Evolutionary conservation across 2,113 vertebrate species (phyloP).

Genomic region (Mustelus asterias): DNA sequence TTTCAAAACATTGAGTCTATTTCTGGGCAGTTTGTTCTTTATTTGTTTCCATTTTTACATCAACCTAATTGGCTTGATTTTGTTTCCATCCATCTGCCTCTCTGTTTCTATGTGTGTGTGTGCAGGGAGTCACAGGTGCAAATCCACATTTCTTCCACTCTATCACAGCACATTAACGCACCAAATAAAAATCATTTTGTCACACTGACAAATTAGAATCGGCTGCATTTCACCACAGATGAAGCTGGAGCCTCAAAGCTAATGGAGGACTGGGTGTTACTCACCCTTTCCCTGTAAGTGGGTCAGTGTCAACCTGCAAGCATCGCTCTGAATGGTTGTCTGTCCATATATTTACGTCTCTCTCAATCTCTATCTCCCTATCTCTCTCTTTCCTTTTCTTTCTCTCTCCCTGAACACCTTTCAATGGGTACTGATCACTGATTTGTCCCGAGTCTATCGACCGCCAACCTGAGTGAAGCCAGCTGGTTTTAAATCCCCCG

Average conservation of each 20-base stretch:
- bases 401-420: too few relatives aligned
- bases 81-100: neutral
- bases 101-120: neutral
- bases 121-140: neutral
- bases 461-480: too few relatives aligned
- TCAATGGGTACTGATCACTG: too few relatives aligned
- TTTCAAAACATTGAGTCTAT: neutral
- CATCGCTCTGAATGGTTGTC: neutral
- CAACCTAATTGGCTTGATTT: neutral
- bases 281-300: neutral
- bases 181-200: neutral
- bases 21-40: neutral
- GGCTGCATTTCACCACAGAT: neutral
- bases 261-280: neutral
- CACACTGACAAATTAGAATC: neutral
- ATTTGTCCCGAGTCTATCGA: too few relatives aligned
- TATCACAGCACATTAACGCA: neutral
- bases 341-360: neutral
- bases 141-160: neutral
- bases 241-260: neutral
- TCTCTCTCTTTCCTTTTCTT: too few relatives aligned
- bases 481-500: too few relatives aligned
- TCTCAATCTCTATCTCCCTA: neutral
- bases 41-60: constrained; percentile 16
- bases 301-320: neutral